Base-by-base conservation (phyloP, 2,797 vertebrate species). In the Hydrocynus forskahlii region DNA sequence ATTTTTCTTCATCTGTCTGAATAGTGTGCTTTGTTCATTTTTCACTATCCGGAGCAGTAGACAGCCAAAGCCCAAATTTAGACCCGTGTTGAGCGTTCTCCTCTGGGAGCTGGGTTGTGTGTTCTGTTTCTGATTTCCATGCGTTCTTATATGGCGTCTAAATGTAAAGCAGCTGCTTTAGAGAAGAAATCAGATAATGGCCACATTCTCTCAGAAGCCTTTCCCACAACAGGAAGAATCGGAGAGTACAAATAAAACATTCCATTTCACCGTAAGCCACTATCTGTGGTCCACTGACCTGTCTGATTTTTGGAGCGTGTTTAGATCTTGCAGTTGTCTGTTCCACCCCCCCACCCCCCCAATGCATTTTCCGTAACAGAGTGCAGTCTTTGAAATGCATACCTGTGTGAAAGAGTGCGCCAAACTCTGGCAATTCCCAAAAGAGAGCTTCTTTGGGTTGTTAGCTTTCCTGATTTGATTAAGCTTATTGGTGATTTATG, bases 101-200 rank as follows among this genome's bases (percentile, higher is more conserved):
- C 54, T n/a, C 43, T 83, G 82, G 77, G 50, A 88, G 75, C 70
- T 43, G 72, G 64, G n/a, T 64, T 79, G 67, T 78, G 23, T 74
- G n/a, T 84, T 21, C 19, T 77, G 80, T 79, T 81, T 70, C 54
- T 67, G 0, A 79, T 81, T 76, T 78, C 38, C 62, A 76, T 62
- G 25, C 71, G 17, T 73, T 86, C 67, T 75, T 2, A 45, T 35
- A n/a, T 78, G 54, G 43, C 25, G 59, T 76, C 43, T 70, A 76
- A 82, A 68, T 72, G 16, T 4, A 82, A 83, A 80, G 40, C 66
- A 17, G 16, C 19, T 68, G 57, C 23, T 45, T 55, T 66, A 13
- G 57, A 38, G 57, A 29, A 62, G 52, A 66, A 43, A 21, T 74
- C 72, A 60, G 72, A 74, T 66, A 54, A 55, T 60, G 71, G 62